Base-by-base conservation (phyloP, 2,113 vertebrate genomes). In the Entomyzon cyanotis region DNA sequence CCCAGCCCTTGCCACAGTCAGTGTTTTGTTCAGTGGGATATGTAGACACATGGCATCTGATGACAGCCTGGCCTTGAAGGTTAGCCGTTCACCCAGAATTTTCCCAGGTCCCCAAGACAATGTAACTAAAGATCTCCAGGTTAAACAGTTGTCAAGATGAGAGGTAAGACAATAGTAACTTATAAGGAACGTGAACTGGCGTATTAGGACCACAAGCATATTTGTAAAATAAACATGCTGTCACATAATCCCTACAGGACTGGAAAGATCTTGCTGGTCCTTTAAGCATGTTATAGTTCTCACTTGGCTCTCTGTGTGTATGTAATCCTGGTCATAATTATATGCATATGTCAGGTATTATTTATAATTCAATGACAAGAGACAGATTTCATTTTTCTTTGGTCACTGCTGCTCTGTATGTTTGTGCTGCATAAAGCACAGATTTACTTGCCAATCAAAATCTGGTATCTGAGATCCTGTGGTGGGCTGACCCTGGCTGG, bases 321-420 rank as follows among this genome's bases (percentile, higher is more conserved):
- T 52, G 47, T 75, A 88, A 87, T 81, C 56, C 62, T 80, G 47
- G 35, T 81, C 27, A 3, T 77, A 93, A 92, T 95, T 80, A 60
- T 52, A 88, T 37, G 52, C 82, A 95, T 80, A 56, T 93, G 90
- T 86, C 75, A 86, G 76, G 63, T 75, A 93, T 80, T 80, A 90
- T 71, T 71, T 89, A 80, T 88, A 79, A 90, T 96, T 77, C 76
- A 78, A 15, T 64, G 82, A 90, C 62, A 91, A 86, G 47, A 77
- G 71, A 64, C 25, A 52, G 75, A 81, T 92, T 81, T 84, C 28
- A 49, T 78, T 87, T 86, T 87, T 88, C 52, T 80, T 90, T 81
- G 44, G 93, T 86, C 79, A 86, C 71, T 68, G 67, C 65, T 89
- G 75, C 73, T 87, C 70, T 79, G 30, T 82, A 59, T 68, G 55